These are phyloP conservation scores for Carettochelys insculpta DNA, from an alignment of 2,113 vertebrate species.

Conservation along the genomic window DNA sequence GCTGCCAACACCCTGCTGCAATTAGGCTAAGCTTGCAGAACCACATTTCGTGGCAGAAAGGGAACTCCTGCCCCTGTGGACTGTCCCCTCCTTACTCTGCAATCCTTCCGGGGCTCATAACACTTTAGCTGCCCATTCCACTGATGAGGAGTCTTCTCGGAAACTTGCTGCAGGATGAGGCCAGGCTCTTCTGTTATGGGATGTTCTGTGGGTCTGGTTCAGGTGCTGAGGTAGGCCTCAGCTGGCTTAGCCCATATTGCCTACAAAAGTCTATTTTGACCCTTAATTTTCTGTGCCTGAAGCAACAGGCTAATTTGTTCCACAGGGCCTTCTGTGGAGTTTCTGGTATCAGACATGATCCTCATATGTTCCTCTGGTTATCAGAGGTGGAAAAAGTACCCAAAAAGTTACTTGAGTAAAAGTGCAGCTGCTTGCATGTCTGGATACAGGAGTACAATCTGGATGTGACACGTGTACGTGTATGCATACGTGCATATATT, in stretches of 20 bases:
- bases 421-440: no score
- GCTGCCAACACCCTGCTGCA: constrained; percentile 42
- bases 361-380: background rate
- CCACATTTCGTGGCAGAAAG: constrained; percentile 45
- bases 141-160: background rate
- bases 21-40: constrained; percentile 28
- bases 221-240: background rate
- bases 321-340: rapidly evolving
- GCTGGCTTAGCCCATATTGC: background rate
- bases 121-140: background rate
- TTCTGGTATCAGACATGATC: background rate
- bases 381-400: no score
- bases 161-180: background rate
- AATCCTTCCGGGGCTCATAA: background rate
- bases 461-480: no score
- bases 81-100: background rate
- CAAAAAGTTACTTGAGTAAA: no score
- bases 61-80: background rate
- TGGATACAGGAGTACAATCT: no score
- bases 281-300: background rate
- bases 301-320: rapidly evolving
- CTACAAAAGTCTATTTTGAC: background rate
- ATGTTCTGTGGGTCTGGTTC: rapidly evolving
- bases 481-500: no score
- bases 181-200: background rate